Evolutionary conservation across 2,888 invertebrate genomes (phyloP).

Genomic region (Melipona bicolor): DNA sequence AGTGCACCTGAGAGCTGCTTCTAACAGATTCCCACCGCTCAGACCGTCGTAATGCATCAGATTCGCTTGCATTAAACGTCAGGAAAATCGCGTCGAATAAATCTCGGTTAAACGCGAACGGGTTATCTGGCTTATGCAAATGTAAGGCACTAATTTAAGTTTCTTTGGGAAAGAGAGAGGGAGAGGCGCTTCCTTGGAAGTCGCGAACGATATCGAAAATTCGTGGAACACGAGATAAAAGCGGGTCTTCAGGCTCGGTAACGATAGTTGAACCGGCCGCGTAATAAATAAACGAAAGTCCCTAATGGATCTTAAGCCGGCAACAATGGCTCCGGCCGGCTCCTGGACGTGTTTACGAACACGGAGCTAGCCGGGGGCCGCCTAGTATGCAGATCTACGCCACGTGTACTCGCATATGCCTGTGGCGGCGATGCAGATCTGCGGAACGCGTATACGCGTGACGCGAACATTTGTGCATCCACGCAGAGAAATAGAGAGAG

Average conservation of each 20-base stretch:
- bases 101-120: neutral
- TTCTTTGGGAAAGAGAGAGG: neutral
- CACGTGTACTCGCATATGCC: conserved; percentile 17
- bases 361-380: neutral
- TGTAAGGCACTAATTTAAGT: conserved; percentile 41
- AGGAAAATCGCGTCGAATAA: neutral
- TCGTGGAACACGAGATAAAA: conserved; percentile 68
- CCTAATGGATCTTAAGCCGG: conserved; percentile 79
- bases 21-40: neutral
- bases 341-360: conserved; percentile 65
- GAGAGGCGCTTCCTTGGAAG: conserved; percentile 36
- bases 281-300: conserved; percentile 78
- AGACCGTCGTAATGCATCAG: neutral
- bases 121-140: neutral
- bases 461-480: conserved; percentile 22
- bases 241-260: conserved; percentile 12
- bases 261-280: conserved; percentile 50
- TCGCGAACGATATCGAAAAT: conserved; percentile 64
- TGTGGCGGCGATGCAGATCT: conserved; percentile 30
- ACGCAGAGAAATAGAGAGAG: neutral
- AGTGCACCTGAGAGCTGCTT: neutral
- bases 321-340: conserved; percentile 75
- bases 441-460: conserved; percentile 17
- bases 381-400: conserved; percentile 19
- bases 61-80: neutral